These are phyloP conservation scores for Drosophila trichaetosa DNA, from an alignment of 2,888 invertebrate genomes.

Conservation along the genomic window DNA sequence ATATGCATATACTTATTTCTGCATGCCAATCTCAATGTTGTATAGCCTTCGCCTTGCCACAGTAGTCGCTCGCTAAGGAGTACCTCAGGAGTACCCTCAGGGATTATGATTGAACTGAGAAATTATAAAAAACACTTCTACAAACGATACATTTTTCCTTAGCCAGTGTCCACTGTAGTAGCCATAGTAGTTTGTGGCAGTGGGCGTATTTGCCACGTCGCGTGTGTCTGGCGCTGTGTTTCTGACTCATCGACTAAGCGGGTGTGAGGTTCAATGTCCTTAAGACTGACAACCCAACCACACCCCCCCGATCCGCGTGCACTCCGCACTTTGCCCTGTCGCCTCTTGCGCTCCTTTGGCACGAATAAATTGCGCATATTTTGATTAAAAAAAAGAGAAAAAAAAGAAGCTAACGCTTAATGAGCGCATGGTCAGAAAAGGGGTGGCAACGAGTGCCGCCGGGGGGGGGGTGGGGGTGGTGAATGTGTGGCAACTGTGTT, in stretches of 20 bases:
- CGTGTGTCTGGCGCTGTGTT: slow-evolving; percentile 57
- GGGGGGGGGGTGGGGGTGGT: background rate
- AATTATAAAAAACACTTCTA: background rate
- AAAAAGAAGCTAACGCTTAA: slow-evolving; percentile 30
- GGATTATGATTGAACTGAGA: background rate
- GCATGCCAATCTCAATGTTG: slow-evolving; percentile 55
- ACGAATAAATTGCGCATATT: slow-evolving; percentile 76
- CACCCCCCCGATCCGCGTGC: background rate
- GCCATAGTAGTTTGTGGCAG: slow-evolving; percentile 3
- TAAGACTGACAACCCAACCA: slow-evolving; percentile 15
- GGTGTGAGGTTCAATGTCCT: slow-evolving; percentile 71
- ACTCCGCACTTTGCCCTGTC: slow-evolving; percentile 27
- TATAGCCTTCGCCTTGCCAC: slow-evolving; percentile 9
- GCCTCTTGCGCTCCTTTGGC: slow-evolving; percentile 52
- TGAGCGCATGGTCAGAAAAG: slow-evolving; percentile 31
- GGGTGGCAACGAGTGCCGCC: background rate
- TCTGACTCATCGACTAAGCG: slow-evolving; percentile 53
- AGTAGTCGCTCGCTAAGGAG: background rate
- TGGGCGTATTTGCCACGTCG: slow-evolving; percentile 53
- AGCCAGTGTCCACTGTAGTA: background rate
- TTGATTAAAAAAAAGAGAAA: slow-evolving; percentile 68
- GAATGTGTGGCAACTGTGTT: slow-evolving; percentile 9
- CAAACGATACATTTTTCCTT: background rate
- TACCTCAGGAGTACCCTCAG: background rate
- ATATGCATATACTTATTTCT: slow-evolving; percentile 14